A percentile compares a stretch with the other conserved stretches of the same genome.
These are phyloP conservation scores for Palloptera scutellata DNA, from an alignment of 2,888 invertebrate species.

Conservation along the genomic window DNA sequence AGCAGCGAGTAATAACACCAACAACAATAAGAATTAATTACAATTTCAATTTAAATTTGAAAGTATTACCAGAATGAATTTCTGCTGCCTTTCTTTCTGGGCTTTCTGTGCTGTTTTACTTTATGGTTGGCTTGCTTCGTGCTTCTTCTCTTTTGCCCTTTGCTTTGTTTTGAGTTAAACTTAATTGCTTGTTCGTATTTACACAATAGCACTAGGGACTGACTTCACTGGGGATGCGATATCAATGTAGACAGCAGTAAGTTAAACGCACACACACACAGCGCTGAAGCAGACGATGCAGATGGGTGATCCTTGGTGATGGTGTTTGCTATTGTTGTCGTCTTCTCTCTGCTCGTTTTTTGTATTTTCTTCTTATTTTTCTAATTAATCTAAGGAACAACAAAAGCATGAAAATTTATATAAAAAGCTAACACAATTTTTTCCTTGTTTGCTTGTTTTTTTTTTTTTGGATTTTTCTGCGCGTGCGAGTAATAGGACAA, in stretches of 20 bases:
- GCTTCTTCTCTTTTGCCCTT: neutral
- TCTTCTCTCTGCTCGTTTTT: too few relatives aligned
- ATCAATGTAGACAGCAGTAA: neutral
- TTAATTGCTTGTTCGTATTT: constrained; percentile 14
- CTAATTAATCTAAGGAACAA: too few relatives aligned
- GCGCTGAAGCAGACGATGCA: too few relatives aligned
- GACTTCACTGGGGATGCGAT: neutral
- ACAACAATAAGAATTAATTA: constrained; percentile 8
- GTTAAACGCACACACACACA: neutral
- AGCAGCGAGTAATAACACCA: neutral
- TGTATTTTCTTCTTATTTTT: too few relatives aligned
- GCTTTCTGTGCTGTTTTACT: neutral
- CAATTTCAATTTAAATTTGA: constrained; percentile 23
- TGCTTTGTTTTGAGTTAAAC: neutral
- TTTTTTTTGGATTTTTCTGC: too few relatives aligned
- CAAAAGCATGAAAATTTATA: too few relatives aligned
- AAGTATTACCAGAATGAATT: constrained; percentile 4
- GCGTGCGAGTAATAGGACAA: too few relatives aligned
- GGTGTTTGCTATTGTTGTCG: too few relatives aligned
- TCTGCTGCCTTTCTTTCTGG: neutral
- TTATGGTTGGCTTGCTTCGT: neutral
- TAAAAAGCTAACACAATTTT: too few relatives aligned
- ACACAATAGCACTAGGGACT: neutral
- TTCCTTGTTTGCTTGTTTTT: too few relatives aligned
- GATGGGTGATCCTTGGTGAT: too few relatives aligned